Evolutionary conservation across 2,797 vertebrate species (phyloP).

Genomic region (Enteromius unitaeniatus): DNA sequence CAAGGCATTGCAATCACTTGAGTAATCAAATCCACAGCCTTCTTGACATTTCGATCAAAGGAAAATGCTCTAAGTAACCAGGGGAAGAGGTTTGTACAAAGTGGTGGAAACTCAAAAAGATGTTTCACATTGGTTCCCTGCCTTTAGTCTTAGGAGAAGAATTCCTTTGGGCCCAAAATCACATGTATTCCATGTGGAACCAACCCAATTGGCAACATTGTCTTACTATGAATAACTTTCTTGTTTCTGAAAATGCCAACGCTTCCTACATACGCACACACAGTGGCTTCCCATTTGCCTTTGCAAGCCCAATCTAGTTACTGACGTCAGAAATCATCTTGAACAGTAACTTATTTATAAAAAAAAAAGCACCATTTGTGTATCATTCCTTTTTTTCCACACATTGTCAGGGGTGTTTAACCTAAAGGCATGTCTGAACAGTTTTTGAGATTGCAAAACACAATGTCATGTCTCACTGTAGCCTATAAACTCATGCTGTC

Average conservation of each 20-base stretch:
- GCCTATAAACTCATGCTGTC: background rate
- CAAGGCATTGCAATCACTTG: slow-evolving; percentile 18
- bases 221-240: slow-evolving; percentile 58
- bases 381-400: background rate
- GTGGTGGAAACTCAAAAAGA: slow-evolving; percentile 21
- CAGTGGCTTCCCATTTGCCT: slow-evolving; percentile 43
- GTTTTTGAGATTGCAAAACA: background rate
- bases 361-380: slow-evolving; percentile 13
- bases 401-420: background rate
- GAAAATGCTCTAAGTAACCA: background rate
- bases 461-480: background rate
- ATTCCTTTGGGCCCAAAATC: slow-evolving; percentile 32
- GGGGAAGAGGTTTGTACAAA: background rate
- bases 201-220: slow-evolving; percentile 42
- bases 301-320: slow-evolving; percentile 38
- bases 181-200: slow-evolving; percentile 51
- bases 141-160: background rate
- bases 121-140: slow-evolving; percentile 16
- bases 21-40: slow-evolving; percentile 24
- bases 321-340: slow-evolving; percentile 53
- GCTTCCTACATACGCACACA: slow-evolving; percentile 48
- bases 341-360: slow-evolving; percentile 35
- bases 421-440: background rate
- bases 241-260: slow-evolving; percentile 55
- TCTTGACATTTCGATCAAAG: slow-evolving; percentile 26